Evolutionary conservation across 2,113 vertebrate species (phyloP).

Genomic region (Oryzias melastigma): DNA sequence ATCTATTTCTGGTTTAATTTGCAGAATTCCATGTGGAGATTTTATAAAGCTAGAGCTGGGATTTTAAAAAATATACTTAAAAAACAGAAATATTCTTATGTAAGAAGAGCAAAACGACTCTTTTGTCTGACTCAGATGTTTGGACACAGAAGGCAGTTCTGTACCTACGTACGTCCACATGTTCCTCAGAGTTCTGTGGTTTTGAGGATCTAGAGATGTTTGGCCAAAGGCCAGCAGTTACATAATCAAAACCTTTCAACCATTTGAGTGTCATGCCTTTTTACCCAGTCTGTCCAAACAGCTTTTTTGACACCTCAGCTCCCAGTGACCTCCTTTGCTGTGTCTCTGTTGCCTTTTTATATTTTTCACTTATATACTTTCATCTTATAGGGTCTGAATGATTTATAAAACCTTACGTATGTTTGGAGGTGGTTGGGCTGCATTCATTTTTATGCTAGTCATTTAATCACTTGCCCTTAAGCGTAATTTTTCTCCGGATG

Average conservation of each 20-base stretch:
- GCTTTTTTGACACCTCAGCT: slow-evolving; percentile 31
- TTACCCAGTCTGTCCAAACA: slow-evolving; percentile 10
- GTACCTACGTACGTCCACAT: slow-evolving; percentile 11
- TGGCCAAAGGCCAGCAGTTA: slow-evolving; percentile 59
- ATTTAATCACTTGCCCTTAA: too few species aligned
- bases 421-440: too few species aligned
- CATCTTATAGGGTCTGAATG: too few species aligned
- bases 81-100: not conserved
- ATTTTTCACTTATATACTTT: too few species aligned
- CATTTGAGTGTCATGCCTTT: slow-evolving; percentile 43
- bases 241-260: slow-evolving; percentile 48
- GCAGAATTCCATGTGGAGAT: slow-evolving; percentile 7
- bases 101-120: slow-evolving; percentile 1
- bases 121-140: slow-evolving; percentile 11
- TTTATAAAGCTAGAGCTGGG: not conserved
- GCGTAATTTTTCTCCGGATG: too few species aligned
- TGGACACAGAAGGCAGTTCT: slow-evolving; percentile 4
- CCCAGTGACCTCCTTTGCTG: slow-evolving; percentile 22
- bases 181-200: slow-evolving; percentile 37
- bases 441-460: too few species aligned
- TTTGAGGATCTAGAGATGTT: slow-evolving; percentile 29
- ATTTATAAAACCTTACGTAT: too few species aligned
- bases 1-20: slow-evolving; percentile 14
- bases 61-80: not conserved
- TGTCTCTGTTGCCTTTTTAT: not conserved